Percentiles rank a stretch among this genome's conserved stretches.
Conservation (phyloP, 2,797 vertebrate genomes). For the Emys orbicularis region DNA sequence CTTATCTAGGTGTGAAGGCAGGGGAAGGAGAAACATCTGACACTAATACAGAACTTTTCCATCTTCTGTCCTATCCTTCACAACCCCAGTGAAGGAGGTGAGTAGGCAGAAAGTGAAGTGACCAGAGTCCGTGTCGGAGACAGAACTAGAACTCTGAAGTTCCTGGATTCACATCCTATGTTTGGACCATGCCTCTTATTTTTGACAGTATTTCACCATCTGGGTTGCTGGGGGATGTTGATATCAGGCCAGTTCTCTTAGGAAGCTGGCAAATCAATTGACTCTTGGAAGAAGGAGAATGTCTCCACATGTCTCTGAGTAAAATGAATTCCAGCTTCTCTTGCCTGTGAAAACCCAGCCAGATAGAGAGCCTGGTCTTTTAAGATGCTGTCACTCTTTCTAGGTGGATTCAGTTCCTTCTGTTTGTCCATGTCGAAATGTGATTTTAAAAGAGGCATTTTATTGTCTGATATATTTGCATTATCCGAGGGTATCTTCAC, state of each 20-base stretch:
- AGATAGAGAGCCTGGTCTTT: background rate
- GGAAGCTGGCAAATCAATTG: background rate
- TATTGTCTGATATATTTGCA: background rate
- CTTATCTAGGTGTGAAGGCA: background rate
- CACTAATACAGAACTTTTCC: background rate
- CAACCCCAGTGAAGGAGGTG: background rate
- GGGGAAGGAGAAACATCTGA: background rate
- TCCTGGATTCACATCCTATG: background rate
- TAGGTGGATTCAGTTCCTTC: background rate
- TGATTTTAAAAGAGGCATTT: background rate
- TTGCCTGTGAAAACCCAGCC: background rate
- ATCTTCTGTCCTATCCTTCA: background rate
- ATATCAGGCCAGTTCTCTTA: background rate
- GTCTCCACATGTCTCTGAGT: background rate
- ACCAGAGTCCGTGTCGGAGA: background rate
- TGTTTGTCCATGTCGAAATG: too few species aligned
- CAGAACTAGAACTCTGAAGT: background rate
- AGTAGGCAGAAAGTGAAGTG: background rate
- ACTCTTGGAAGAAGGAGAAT: background rate
- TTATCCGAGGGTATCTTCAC: fast-evolving
- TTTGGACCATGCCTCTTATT: background rate
- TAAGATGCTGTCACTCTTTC: background rate
- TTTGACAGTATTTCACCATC: background rate
- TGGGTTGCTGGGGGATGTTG: background rate
- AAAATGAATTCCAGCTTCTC: background rate